Conservation (phyloP, 1,140 invertebrate genomes). For the Panagrolaimus sp. region DNA sequence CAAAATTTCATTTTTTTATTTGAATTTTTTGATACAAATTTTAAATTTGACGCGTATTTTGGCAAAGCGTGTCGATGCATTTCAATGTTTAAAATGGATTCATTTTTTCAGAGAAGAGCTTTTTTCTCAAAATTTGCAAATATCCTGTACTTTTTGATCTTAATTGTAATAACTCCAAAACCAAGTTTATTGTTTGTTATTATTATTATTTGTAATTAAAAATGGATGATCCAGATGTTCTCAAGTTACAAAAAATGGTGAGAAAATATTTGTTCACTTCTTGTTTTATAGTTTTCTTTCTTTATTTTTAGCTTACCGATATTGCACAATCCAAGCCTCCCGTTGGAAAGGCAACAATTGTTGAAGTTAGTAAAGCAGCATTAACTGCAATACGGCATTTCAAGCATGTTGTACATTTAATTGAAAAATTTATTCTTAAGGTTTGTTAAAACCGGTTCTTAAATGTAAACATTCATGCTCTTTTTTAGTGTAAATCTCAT, state of each 20-base stretch:
- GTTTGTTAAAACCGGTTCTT: slow-evolving; percentile 61
- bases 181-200: no score
- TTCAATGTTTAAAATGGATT: no score
- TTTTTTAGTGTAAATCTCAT: slow-evolving; percentile 79
- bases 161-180: no score
- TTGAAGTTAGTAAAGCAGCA: slow-evolving; percentile 84
- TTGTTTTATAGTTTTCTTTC: not conserved
- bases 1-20: no score
- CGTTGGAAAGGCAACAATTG: slow-evolving; percentile 98
- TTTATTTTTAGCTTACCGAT: not conserved
- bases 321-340: slow-evolving; percentile 72
- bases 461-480: no score
- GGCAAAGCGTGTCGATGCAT: no score
- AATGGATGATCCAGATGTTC: slow-evolving; percentile 13
- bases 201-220: no score
- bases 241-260: slow-evolving; percentile 10
- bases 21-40: no score
- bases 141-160: no score
- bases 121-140: no score
- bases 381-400: slow-evolving; percentile 98
- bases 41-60: no score
- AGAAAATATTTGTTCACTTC: not conserved
- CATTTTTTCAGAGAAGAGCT: no score
- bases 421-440: slow-evolving; percentile 65
- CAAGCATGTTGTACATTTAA: slow-evolving; percentile 98